Conservation (phyloP, 1,140 invertebrate species). For the Drusus annulatus region DNA sequence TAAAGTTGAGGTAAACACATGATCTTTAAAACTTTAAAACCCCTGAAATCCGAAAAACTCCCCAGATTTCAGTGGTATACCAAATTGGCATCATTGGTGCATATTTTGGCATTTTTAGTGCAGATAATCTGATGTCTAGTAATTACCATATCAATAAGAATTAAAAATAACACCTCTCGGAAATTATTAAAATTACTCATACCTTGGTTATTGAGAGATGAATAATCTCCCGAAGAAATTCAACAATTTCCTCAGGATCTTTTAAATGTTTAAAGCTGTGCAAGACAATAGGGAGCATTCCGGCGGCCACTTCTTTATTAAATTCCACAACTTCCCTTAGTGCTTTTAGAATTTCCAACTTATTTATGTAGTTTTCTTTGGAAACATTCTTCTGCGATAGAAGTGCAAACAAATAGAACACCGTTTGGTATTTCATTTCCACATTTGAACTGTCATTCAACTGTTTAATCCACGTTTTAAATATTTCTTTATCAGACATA, state of each 20-base stretch:
- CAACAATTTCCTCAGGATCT: constrained; percentile 21
- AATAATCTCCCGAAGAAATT: constrained; percentile 30
- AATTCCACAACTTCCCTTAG: constrained; percentile 20
- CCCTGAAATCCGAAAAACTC: no score
- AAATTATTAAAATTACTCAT: neutral
- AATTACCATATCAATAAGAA: no score
- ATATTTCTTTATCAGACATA: constrained; percentile 1
- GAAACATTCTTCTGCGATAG: constrained; percentile 14
- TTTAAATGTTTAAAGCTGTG: constrained; percentile 14
- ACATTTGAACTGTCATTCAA: constrained; percentile 9
- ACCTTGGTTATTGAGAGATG: constrained; percentile 44
- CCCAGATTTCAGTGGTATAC: no score
- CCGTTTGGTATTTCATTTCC: constrained; percentile 26
- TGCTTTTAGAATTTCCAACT: constrained; percentile 10
- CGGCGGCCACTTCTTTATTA: constrained; percentile 23
- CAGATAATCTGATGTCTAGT: no score
- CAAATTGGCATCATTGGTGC: no score
- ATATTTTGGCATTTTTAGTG: no score
- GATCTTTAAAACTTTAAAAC: no score
- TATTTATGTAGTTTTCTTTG: constrained; percentile 8
- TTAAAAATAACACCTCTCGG: neutral
- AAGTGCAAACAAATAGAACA: constrained; percentile 28
- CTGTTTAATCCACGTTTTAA: constrained; percentile 26
- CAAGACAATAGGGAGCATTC: constrained; percentile 31
- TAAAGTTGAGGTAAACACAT: no score